Evolutionary conservation across 1,140 invertebrate species (phyloP), one percentile per base, ranked within the genome.

Genomic region (Archegozetes longisetosus): DNA sequence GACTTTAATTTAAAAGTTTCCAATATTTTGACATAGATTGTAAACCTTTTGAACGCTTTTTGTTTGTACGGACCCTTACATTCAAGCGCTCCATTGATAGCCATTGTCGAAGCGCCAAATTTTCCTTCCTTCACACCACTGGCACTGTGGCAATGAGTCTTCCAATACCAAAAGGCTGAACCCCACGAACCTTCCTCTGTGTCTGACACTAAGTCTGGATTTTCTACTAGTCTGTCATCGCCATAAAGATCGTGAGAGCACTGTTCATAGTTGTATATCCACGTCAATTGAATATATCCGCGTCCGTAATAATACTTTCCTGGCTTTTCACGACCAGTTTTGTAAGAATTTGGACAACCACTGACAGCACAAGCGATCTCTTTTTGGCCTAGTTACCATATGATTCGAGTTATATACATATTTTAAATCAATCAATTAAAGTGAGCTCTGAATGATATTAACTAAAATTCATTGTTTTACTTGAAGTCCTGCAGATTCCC

Each of bases 121-220:
- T 60, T 2, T 17, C 58, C 58, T 23, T 54, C 1, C 28, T 53
- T 17, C 20, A 60, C 51, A 48, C 47, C 58, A 25, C 27, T 27
- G 29, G 47, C 40, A 23, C 32, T 14, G 53, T 60, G 58, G n/a
- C 3, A 2, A 55, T 60, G 29, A 47, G 29, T 53, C 12, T 48
- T 3, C 58, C 58, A 60, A 49, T 53, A 60, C 58, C 58, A 60
- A 29, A 60, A 60, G 22, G 58, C 58, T 14, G 58, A 32, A 17
- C 50, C 58, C 58, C 58, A 60, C 14, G 58, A 49, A 25, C 50
- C 58, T 26, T 60, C 50, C 13, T 23, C 46, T 23, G 50, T 54
- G 27, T 60, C 58, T 12, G 58, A 53, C 14, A 60, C 58, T 2
- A 60, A 9, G 52, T 60, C 27, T 14, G 58, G 58, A 32, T 60